These are phyloP conservation scores for Grammomys dolichurus DNA, from an alignment of 2,113 vertebrate genomes.

Conservation along the genomic window DNA sequence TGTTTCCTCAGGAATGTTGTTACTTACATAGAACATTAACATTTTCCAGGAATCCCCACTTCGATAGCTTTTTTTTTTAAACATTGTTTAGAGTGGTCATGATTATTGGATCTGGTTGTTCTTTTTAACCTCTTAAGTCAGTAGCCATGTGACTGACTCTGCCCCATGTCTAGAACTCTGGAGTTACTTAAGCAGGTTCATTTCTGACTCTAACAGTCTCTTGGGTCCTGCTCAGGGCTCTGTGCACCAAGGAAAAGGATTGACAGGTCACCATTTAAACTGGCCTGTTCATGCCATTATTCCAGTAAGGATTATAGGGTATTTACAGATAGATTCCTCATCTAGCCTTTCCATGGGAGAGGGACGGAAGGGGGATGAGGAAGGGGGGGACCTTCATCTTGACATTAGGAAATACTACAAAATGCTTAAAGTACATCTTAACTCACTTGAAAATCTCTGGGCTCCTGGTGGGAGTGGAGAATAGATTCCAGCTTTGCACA, in stretches of 20 bases:
- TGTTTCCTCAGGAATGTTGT: background rate
- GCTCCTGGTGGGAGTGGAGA: background rate
- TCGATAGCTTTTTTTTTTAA: background rate
- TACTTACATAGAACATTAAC: background rate
- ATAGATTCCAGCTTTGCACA: background rate
- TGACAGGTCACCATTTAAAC: background rate
- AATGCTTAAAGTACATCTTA: constrained; percentile 33
- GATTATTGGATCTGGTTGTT: background rate
- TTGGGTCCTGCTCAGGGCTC: background rate
- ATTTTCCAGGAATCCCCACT: constrained; percentile 37
- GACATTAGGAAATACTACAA: constrained; percentile 11
- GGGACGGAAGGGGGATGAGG: background rate
- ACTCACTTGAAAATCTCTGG: background rate
- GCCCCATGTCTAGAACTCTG: background rate
- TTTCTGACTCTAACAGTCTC: fast-evolving
- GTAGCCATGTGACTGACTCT: background rate
- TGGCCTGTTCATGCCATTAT: background rate
- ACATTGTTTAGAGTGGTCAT: background rate
- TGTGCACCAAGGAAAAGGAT: background rate
- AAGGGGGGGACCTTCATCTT: background rate
- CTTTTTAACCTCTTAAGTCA: constrained; percentile 12
- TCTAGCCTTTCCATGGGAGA: background rate
- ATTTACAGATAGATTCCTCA: constrained; percentile 24
- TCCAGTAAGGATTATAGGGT: background rate
- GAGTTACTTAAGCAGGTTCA: background rate